A percentile compares a stretch with the other conserved stretches of the same genome.
phyloP scores from a whole-genome alignment of 2,888 invertebrate species.

The Aphidoletes aphidimyza region DNA sequence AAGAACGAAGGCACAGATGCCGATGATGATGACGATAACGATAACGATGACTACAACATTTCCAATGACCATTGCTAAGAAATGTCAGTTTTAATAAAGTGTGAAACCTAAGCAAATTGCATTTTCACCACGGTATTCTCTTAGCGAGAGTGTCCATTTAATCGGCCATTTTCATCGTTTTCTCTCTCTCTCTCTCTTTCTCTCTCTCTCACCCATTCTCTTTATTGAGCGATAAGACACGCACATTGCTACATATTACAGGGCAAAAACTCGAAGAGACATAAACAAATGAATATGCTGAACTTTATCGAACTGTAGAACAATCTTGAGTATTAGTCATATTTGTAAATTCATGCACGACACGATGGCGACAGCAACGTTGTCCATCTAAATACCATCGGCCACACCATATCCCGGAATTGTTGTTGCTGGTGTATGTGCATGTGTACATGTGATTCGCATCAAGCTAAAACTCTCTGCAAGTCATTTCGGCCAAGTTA shows the following conservation, averaged over 20 bases:
- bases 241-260: constrained; percentile 29
- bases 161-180: background rate
- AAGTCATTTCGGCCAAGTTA: constrained; percentile 12
- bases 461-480: background rate
- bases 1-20: background rate
- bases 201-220: background rate
- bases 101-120: constrained; percentile 45
- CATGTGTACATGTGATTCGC: too few species aligned
- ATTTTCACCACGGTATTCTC: background rate
- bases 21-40: constrained; percentile 31
- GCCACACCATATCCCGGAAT: background rate
- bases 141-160: background rate
- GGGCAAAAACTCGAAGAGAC: constrained; percentile 38
- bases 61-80: constrained; percentile 42
- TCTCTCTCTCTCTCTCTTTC: background rate
- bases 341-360: constrained; percentile 38
- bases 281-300: constrained; percentile 45
- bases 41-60: constrained; percentile 48
- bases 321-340: constrained; percentile 25
- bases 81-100: constrained; percentile 51
- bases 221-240: background rate
- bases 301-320: constrained; percentile 40
- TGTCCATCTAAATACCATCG: background rate
- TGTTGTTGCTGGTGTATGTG: too few species aligned
- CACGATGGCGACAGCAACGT: constrained; percentile 3